Conservation (phyloP, 2,888 invertebrate genomes). For the Gari tellinella region DNA sequence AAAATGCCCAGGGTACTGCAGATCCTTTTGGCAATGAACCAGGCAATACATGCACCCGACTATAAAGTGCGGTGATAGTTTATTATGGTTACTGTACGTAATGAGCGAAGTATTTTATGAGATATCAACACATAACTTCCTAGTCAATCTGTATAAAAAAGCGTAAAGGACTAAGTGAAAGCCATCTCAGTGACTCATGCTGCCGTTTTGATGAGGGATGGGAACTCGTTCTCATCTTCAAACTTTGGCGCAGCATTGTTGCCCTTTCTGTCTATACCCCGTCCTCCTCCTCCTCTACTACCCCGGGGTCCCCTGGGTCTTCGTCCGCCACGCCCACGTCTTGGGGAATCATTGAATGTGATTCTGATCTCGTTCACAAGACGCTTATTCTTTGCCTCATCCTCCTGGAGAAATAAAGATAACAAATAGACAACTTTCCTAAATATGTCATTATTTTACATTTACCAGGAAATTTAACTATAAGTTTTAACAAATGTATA, state of each 20-base stretch:
- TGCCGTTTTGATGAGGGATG: slow-evolving; percentile 89
- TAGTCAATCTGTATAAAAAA: slow-evolving; percentile 7
- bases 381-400: slow-evolving; percentile 74
- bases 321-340: slow-evolving; percentile 75
- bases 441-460: too few species aligned
- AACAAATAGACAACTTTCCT: background rate
- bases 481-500: too few species aligned
- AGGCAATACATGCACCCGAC: too few species aligned
- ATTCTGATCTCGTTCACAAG: slow-evolving; percentile 81
- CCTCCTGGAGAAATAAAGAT: slow-evolving; percentile 63
- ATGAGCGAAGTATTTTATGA: slow-evolving; percentile 15
- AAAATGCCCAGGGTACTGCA: too few species aligned
- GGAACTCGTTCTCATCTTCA: slow-evolving; percentile 98
- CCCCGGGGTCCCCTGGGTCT: slow-evolving; percentile 80
- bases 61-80: background rate
- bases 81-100: background rate
- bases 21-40: too few species aligned
- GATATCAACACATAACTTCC: slow-evolving; percentile 8
- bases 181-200: slow-evolving; percentile 59
- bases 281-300: slow-evolving; percentile 69
- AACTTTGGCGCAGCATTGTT: slow-evolving; percentile 90
- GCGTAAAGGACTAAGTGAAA: slow-evolving; percentile 14
- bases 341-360: slow-evolving; percentile 82
- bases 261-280: slow-evolving; percentile 76
- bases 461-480: too few species aligned